Evolutionary conservation across 2,797 vertebrate species (phyloP).

Genomic region (Pseudocheirus occidentalis): DNA sequence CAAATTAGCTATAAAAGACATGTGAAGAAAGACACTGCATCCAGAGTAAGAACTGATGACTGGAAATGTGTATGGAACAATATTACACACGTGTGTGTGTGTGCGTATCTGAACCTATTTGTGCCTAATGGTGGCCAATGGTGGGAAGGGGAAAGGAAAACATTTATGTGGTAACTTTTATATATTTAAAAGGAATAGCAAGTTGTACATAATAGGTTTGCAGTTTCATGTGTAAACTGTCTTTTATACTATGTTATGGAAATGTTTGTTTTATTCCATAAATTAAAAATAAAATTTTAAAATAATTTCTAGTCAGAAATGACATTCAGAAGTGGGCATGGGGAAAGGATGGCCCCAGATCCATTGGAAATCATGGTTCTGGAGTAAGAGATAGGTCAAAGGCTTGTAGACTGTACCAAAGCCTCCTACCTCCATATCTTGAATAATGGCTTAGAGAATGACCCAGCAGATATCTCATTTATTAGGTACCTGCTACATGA

Average conservation of each 20-base stretch:
- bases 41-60: not conserved
- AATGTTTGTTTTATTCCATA: not conserved
- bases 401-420: not conserved
- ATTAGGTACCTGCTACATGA: not conserved
- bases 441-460: not conserved
- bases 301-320: not conserved
- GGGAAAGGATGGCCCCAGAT: not conserved
- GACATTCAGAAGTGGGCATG: not conserved
- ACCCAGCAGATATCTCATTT: not conserved
- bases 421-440: not conserved
- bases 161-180: not conserved
- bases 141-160: not conserved
- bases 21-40: not conserved
- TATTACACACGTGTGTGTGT: not conserved
- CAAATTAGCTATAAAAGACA: not conserved
- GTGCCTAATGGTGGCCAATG: not conserved
- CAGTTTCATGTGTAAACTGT: not conserved
- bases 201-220: not conserved
- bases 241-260: not conserved
- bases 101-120: too few species aligned
- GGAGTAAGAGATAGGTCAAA: not conserved
- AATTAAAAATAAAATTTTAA: not conserved
- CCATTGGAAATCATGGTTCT: not conserved
- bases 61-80: not conserved
- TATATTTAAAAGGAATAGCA: not conserved